Evolutionary conservation across 37 sponge, comb jelly and placozoan genomes (phyloP).

Genomic region (Ephydatia muelleri): DNA sequence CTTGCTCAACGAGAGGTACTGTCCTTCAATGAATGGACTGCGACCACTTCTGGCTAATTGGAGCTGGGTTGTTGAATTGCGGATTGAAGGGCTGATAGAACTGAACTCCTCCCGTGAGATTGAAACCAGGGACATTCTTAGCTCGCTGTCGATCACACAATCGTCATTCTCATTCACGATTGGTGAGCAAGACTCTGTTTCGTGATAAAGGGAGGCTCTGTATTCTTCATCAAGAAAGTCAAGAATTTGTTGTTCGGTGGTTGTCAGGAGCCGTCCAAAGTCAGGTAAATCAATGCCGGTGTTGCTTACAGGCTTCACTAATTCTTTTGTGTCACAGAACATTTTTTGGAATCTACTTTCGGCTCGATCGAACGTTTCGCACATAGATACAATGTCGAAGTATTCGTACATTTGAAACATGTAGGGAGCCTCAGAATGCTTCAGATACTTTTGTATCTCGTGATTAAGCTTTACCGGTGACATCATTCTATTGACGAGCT

Average conservation of each 20-base stretch:
- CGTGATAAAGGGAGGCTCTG: slow-evolving; percentile 20
- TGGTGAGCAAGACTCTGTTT: not conserved
- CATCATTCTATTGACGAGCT: slow-evolving; percentile 34
- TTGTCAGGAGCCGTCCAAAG: slow-evolving; percentile 38
- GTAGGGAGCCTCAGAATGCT: slow-evolving; percentile 20
- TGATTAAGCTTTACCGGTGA: slow-evolving; percentile 37
- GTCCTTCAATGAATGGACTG: no score
- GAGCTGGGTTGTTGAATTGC: slow-evolving; percentile 33
- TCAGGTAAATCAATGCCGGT: slow-evolving; percentile 10
- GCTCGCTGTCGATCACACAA: not conserved
- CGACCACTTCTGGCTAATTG: slow-evolving; percentile 3
- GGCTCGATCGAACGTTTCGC: slow-evolving; percentile 10
- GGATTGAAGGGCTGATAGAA: slow-evolving; percentile 18
- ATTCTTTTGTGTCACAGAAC: not conserved
- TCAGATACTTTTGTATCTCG: slow-evolving; percentile 24
- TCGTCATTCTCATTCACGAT: not conserved
- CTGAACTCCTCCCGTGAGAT: not conserved
- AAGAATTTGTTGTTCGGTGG: slow-evolving; percentile 23
- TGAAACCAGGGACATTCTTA: slow-evolving; percentile 4
- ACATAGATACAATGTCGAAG: slow-evolving; percentile 35
- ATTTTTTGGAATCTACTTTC: slow-evolving; percentile 3
- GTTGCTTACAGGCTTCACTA: slow-evolving; percentile 12
- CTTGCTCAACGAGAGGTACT: no score
- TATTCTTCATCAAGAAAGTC: slow-evolving; percentile 46
- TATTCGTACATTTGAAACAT: slow-evolving; percentile 68